Base-by-base conservation (phyloP, 2,113 vertebrate genomes). In the Acrocephalus arundinaceus region DNA sequence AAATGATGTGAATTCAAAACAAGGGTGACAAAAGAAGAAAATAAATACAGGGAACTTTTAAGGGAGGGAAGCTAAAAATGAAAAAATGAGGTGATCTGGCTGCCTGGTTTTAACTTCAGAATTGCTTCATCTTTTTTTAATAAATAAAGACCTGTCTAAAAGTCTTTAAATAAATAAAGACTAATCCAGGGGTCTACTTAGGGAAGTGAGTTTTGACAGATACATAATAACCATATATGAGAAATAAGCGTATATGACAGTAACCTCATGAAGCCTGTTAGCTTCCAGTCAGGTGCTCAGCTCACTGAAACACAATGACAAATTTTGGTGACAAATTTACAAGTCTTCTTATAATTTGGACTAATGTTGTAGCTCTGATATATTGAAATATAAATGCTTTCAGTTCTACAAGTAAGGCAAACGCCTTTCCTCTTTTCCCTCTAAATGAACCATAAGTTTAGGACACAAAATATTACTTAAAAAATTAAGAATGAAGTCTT, bases 181-280 rank as follows among this genome's bases (percentile, higher is more conserved):
- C 23, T 73, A 39, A 67, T 79, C 25, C 59, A 95, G 59, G 8
- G 70, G 17, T 77, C 85, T 80, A 48, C 58, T 74, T 58, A 80
- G 8, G 48, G 49, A 95, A 91, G 33, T n/a, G 63, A 82, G 9
- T 52, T 96, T 91, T 95, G 79, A 90, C 71, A 95, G 52, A 67
- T 55, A 63, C 2, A 24, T 79, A 72, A 82, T 41, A 82, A 66
- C 14, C 18, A 54, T 27, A 24, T 33, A 74, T n/a, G 31, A 88
- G 55, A 74, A 87, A 83, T 28, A 82, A 73, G 21, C 27, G 54
- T 28, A 27, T 37, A 77, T 17, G 37, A 74, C 55, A 71, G 33
- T 28, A 92, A 73, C 39, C 30, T 55, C 24, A 62, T 16, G 25
- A 52, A 68, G 24, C 9, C 30, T 54, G 4, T 57, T 76, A 46